Conservation (phyloP, 2,888 invertebrate species). For the Acrocera orbiculus region DNA sequence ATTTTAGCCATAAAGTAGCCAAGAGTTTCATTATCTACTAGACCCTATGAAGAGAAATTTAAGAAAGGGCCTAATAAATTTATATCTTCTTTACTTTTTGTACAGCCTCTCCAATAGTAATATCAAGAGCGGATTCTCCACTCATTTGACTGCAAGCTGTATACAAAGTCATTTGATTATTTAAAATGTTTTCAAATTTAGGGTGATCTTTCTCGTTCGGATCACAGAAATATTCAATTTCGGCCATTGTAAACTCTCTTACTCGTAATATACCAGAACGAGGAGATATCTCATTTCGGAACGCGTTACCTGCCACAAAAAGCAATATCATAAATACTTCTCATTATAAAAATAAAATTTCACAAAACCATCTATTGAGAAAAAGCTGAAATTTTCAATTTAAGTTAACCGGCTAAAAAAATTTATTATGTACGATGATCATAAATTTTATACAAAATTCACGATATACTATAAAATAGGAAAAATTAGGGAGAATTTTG, state of each 20-base stretch:
- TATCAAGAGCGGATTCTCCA: slow-evolving; percentile 64
- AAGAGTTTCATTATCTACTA: slow-evolving; percentile 92
- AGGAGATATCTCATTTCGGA: slow-evolving; percentile 98
- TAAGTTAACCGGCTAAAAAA: no score
- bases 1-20: slow-evolving; percentile 97
- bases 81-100: slow-evolving; percentile 9
- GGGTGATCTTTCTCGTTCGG: slow-evolving; percentile 71
- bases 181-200: slow-evolving; percentile 65
- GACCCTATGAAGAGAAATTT: slow-evolving; percentile 32
- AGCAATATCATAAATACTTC: no score
- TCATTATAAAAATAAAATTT: slow-evolving; percentile 1
- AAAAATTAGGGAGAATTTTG: slow-evolving; percentile 17
- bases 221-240: slow-evolving; percentile 99
- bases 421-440: not conserved
- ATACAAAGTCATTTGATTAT: slow-evolving; percentile 65
- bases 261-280: slow-evolving; percentile 88
- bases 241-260: slow-evolving; percentile 98
- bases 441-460: not conserved
- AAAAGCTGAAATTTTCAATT: no score
- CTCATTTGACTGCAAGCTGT: slow-evolving; percentile 97
- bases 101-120: slow-evolving; percentile 76
- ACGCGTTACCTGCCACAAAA: slow-evolving; percentile 45
- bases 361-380: no score
- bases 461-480: slow-evolving; percentile 5
- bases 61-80: no score